Conservation (phyloP, 2,797 vertebrate genomes). For the Smutsia temminckii region DNA sequence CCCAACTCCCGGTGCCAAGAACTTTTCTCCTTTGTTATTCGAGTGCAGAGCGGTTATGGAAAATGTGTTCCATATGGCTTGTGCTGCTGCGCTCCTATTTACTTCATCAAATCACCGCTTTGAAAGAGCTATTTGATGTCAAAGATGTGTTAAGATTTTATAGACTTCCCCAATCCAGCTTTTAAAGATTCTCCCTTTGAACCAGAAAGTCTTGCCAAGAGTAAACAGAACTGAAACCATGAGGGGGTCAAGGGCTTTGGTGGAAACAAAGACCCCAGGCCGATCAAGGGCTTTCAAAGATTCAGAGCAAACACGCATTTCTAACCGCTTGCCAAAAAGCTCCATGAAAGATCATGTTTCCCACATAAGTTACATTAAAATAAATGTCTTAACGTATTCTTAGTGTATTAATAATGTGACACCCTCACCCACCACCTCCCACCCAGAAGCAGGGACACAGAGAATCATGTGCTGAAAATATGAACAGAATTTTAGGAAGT, state of each 20-base stretch:
- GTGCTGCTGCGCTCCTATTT: conserved; percentile 61
- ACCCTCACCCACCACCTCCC: conserved; percentile 58
- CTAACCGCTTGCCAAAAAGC: conserved; percentile 23
- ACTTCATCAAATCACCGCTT: conserved; percentile 72
- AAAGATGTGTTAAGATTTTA: conserved; percentile 80
- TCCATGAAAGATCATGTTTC: conserved; percentile 46
- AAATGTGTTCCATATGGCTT: conserved; percentile 78
- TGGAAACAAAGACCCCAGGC: conserved; percentile 63
- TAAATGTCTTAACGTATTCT: conserved; percentile 48
- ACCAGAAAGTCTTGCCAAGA: conserved; percentile 71
- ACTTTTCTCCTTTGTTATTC: conserved; percentile 74
- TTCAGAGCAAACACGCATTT: conserved; percentile 32
- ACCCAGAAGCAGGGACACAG: conserved; percentile 29
- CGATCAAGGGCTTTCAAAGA: conserved; percentile 64
- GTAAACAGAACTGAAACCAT: conserved; percentile 76
- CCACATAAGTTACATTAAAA: conserved; percentile 57
- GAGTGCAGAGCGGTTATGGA: conserved; percentile 65
- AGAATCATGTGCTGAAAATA: conserved; percentile 22
- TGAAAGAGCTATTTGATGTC: conserved; percentile 79
- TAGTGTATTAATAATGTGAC: conserved; percentile 70
- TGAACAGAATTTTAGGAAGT: conserved; percentile 52
- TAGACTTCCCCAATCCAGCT: conserved; percentile 71
- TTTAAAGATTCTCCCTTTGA: conserved; percentile 77
- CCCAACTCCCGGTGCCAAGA: conserved; percentile 70
- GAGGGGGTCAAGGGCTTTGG: conserved; percentile 70